A percentile compares a stretch with the other conserved stretches of the same genome.
Evolutionary conservation across 2,113 vertebrate genomes (phyloP).

Genomic region (Silurus glanis): DNA sequence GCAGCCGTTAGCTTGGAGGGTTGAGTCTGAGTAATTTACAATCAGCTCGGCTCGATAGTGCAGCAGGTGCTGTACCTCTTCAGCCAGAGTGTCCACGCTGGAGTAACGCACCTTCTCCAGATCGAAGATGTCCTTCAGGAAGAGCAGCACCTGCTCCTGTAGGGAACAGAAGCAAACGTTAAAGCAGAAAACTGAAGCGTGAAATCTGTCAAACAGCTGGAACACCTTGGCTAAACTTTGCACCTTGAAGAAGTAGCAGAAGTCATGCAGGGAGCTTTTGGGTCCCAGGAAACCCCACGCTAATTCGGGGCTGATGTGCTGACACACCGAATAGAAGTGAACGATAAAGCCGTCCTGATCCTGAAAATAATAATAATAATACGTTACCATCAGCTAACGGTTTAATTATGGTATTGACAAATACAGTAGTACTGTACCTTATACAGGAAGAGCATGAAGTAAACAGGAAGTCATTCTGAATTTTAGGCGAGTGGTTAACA

Average conservation of each 20-base stretch:
- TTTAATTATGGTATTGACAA: neutral
- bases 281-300: slow-evolving; percentile 96
- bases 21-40: slow-evolving; percentile 76
- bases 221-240: neutral
- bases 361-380: slow-evolving; percentile 61
- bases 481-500: too few species aligned
- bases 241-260: slow-evolving; percentile 97
- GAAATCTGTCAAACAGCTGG: neutral
- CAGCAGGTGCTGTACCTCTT: slow-evolving; percentile 85
- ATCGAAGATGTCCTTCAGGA: slow-evolving; percentile 96
- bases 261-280: slow-evolving; percentile 86
- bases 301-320: slow-evolving; percentile 91
- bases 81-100: slow-evolving; percentile 80
- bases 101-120: slow-evolving; percentile 93
- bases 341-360: slow-evolving; percentile 91
- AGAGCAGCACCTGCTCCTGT: slow-evolving; percentile 91
- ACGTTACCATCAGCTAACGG: neutral
- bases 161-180: neutral
- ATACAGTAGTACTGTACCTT: too few species aligned
- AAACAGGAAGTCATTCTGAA: too few species aligned
- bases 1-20: slow-evolving; percentile 66
- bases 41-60: slow-evolving; percentile 82
- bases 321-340: slow-evolving; percentile 92
- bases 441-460: too few species aligned
- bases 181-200: neutral